Evolutionary conservation across 2,888 invertebrate genomes (phyloP), one percentile per base, ranked within the genome.

Genomic region (Lamellibrachia satsuma): DNA sequence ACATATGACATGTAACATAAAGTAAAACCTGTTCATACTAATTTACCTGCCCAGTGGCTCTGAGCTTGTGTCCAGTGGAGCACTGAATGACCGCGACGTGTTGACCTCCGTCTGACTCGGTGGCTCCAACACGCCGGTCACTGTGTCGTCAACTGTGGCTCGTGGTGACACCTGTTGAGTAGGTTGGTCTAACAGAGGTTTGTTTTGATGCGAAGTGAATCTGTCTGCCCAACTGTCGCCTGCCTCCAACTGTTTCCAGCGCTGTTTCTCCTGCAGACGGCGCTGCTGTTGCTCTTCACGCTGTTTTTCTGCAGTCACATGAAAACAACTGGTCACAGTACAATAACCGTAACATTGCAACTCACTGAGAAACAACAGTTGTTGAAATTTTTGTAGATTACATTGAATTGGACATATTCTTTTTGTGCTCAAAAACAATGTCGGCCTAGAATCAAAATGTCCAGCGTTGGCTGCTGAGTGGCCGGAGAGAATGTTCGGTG

Each of bases 271-370:
- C 91, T 93, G 93, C 91, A 94, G 92, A 92, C 95, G 95, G 92
- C 94, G 94, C 55, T 94, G 92, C 90, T 96, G 95, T 93, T 96
- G 96, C 93, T 96, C 96, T 94, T 96, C 96, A 93, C 96, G 95
- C 94, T 96, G 96, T 60, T 90, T 92, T 90, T 94, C 94, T 94
- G 93, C 1, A 4, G 75, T 75, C 75, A 75, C 75, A 75, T 75
- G 75, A 75, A 39, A 39, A 39, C 39, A 39, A 39, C 39, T 7
- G 22, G 75, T 75, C 75, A 75, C 75, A 75, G 22, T 15, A 75
- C 75, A 15, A 22, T 22, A 22, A 22, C 15, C 75, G n/a, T 22
- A 75, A 75, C 22, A 22, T 9, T 55, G 15, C 75, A 75, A 75
- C 75, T 22, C 15, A 75, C 55, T 75, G 22, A 75, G 4, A 11